Conservation (phyloP, 2,113 vertebrate genomes). For the Otolemur garnettii region DNA sequence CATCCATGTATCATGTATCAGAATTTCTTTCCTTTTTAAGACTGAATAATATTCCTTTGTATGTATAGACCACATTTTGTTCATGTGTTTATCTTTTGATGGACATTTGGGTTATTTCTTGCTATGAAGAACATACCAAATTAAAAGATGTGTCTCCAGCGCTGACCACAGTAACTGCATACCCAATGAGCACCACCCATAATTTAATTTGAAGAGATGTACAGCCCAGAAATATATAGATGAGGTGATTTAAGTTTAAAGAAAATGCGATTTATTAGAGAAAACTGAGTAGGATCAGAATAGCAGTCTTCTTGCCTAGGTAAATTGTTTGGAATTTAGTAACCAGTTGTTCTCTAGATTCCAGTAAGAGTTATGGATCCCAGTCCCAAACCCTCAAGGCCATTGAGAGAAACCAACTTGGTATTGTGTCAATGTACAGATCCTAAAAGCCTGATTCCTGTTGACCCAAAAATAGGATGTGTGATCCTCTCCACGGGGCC, state of each 20-base stretch:
- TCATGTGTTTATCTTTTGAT: background rate
- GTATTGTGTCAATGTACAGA: background rate
- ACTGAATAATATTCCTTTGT: background rate
- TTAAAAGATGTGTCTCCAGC: background rate
- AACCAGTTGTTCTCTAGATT: background rate
- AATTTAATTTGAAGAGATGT: constrained; percentile 35
- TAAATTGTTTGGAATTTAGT: constrained; percentile 23
- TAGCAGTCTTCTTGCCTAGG: background rate
- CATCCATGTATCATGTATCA: background rate
- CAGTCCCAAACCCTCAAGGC: background rate
- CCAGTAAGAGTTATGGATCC: background rate
- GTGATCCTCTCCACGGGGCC: background rate
- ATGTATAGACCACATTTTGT: background rate
- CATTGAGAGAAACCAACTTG: background rate
- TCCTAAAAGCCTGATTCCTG: background rate
- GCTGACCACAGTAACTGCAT: background rate
- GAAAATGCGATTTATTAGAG: background rate
- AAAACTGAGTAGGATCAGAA: background rate
- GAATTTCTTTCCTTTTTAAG: constrained; percentile 22
- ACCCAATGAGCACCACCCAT: background rate
- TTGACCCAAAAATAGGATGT: background rate
- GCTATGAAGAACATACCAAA: background rate
- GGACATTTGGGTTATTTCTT: background rate
- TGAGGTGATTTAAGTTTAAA: background rate
- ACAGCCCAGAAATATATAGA: background rate